Evolutionary conservation across 1,140 invertebrate species (phyloP).

Genomic region (Eubasilissa regina): DNA sequence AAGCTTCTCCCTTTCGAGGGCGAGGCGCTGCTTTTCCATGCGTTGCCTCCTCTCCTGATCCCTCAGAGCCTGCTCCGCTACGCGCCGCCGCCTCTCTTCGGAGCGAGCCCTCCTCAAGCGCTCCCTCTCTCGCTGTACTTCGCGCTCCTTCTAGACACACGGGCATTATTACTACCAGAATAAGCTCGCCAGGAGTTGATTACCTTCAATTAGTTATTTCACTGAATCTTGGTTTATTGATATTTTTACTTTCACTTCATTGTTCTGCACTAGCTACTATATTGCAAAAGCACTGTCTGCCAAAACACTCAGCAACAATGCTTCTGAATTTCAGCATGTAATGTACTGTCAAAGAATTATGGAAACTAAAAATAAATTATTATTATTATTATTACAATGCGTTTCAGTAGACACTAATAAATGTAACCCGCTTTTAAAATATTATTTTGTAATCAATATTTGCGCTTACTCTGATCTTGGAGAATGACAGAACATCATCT

Average conservation of each 20-base stretch:
- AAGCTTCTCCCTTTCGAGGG: conserved; percentile 84
- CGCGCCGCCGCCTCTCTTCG: conserved; percentile 81
- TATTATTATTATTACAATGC: no score
- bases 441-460: background rate
- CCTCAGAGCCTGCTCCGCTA: conserved; percentile 79
- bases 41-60: conserved; percentile 86
- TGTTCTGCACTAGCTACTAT: no score
- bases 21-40: conserved; percentile 85
- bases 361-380: no score
- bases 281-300: no score
- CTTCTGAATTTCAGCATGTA: no score
- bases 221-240: no score
- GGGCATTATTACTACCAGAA: background rate
- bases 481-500: conserved; percentile 77
- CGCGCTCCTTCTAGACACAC: conserved; percentile 77
- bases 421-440: no score
- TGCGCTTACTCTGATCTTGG: conserved; percentile 76
- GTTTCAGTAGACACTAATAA: no score
- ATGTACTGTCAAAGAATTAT: no score
- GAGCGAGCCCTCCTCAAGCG: conserved; percentile 83
- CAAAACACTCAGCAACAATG: no score
- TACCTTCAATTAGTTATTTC: no score
- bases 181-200: background rate
- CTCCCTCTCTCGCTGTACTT: conserved; percentile 84
- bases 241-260: no score